Base-by-base conservation (phyloP, 2,888 invertebrate species). In the Lysandra coridon region DNA sequence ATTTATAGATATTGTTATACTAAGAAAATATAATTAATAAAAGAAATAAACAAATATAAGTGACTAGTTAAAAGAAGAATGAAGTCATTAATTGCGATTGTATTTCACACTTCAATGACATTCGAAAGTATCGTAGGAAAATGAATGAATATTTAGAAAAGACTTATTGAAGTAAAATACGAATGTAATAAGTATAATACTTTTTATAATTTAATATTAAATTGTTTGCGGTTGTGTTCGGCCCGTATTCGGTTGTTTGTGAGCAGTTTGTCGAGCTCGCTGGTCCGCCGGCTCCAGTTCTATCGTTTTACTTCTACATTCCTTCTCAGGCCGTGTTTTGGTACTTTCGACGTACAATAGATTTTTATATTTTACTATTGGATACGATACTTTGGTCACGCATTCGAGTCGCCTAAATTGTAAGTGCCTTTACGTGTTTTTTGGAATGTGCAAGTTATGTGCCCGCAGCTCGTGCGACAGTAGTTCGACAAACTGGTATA, bases 1-100 rank as follows among this genome's bases (percentile, higher is more conserved):
- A 94, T 94, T 94, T 94, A 94, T 94, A 94, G 94, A 94, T 94
- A 94, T 94, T 94, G 94, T 92, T 94, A 94, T 94, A 94, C 92
- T 94, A 94, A 94, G 94, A 94, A 93, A 92, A 93, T 93, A 93
- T 94, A 93, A 94, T 93, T 93, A 94, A 94, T 92, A 90, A 93
- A 94, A 92, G 92, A 88, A 92, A 92, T 94, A 93, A 94, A 94
- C 92, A 93, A 93, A 93, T 91, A 91, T 91, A 92, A 91, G 90
- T 93, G 93, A 92, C 92, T 89, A 88, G 88, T 90, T 86, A 89
- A 90, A 90, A 91, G 91, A 93, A 90, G 88, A 86, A 91, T 89
- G 90, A 89, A 88, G 92, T 92, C 94, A 91, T 93, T 92, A 92
- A 91, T 91, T 91, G 92, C 92, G 91, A 93, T 92, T 92, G 93